phyloP scores from a whole-genome alignment of 2,113 vertebrate species.

The Symphodus melops region DNA sequence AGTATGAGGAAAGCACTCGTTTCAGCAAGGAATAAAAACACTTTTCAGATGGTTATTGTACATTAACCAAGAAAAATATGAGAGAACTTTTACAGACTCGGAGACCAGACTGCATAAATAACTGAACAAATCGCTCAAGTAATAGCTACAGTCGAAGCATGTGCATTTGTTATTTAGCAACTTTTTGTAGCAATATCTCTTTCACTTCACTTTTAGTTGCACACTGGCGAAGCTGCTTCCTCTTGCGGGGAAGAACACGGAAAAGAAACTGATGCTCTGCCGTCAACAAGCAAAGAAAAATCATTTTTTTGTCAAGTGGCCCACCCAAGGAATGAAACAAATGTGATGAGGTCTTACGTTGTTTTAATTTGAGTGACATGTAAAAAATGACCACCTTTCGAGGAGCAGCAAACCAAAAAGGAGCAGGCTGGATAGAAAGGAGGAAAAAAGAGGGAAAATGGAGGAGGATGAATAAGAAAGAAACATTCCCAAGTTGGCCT shows the following conservation, averaged over 20 bases:
- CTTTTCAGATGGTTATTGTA: conserved; percentile 65
- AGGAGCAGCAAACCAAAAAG: conserved; percentile 20
- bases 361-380: conserved; percentile 57
- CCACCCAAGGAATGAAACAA: conserved; percentile 54
- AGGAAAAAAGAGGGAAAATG: conserved; percentile 50
- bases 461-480: conserved; percentile 63
- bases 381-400: conserved; percentile 48
- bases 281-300: conserved; percentile 19
- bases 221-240: conserved; percentile 37
- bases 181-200: conserved; percentile 32
- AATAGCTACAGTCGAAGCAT: conserved; percentile 40
- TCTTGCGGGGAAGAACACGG: conserved; percentile 9
- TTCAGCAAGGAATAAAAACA: conserved; percentile 62
- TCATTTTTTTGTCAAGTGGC: conserved; percentile 17
- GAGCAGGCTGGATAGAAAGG: conserved; percentile 20
- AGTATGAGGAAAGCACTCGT: conserved; percentile 50
- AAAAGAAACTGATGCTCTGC: conserved; percentile 1
- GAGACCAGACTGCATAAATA: conserved; percentile 60
- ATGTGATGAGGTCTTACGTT: conserved; percentile 35
- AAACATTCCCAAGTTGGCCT: conserved; percentile 76
- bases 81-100: conserved; percentile 43
- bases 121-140: conserved; percentile 48
- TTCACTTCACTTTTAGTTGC: conserved; percentile 40
- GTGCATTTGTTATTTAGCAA: conserved; percentile 38
- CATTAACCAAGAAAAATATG: conserved; percentile 71